phyloP scores from a whole-genome alignment of 2,888 invertebrate genomes.

The Mesorhabditis spiculigera region DNA sequence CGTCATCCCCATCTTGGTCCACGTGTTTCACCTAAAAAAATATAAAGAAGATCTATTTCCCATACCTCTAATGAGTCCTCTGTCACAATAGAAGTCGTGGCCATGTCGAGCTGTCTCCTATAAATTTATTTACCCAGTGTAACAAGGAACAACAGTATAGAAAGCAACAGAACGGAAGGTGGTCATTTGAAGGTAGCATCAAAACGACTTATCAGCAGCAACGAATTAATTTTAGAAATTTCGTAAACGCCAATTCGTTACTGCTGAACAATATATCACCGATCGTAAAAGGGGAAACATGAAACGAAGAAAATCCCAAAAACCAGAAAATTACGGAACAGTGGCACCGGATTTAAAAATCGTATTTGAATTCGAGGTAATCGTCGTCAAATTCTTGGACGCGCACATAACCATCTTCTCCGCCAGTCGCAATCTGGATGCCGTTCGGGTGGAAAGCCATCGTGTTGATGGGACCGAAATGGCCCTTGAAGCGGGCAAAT shows the following conservation, averaged over 20 bases:
- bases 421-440: conserved; percentile 87
- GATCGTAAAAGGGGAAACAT: not conserved
- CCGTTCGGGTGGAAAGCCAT: conserved; percentile 97
- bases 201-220: not conserved
- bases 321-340: not conserved
- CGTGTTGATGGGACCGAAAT: conserved; percentile 99
- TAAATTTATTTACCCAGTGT: not conserved
- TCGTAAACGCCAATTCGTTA: not conserved
- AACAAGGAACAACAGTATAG: not conserved
- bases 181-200: no score
- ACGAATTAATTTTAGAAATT: not conserved
- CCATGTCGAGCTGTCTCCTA: not conserved
- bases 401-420: conserved; percentile 96
- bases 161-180: no score
- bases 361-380: conserved; percentile 92
- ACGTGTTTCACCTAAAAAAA: not conserved
- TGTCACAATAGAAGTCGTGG: not conserved
- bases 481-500: conserved; percentile 94
- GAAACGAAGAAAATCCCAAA: not conserved
- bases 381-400: conserved; percentile 92
- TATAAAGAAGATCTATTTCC: not conserved
- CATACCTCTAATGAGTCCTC: conserved; percentile 6
- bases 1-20: not conserved
- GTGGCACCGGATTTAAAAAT: conserved; percentile 65
- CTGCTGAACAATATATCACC: no score